Conservation (phyloP, 1,140 invertebrate species). For the Listronotus bonariensis region DNA sequence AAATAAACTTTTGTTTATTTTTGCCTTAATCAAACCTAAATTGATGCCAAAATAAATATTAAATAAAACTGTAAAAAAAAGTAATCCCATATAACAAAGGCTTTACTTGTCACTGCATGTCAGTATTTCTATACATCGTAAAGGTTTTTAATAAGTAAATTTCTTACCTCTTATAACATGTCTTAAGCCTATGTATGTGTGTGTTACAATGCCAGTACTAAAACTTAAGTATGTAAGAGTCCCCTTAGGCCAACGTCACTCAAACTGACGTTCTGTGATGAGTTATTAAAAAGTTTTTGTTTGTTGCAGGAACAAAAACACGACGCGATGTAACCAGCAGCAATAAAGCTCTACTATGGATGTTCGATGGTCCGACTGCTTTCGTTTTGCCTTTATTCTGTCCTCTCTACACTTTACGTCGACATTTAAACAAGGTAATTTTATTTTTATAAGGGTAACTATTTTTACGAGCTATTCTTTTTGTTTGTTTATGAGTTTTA, state of each 20-base stretch:
- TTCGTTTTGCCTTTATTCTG: conserved; percentile 40
- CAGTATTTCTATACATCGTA: no score
- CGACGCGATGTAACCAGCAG: conserved; percentile 46
- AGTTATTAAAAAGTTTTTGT: conserved; percentile 27
- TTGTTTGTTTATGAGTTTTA: not conserved
- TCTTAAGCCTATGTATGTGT: no score
- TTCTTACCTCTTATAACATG: no score
- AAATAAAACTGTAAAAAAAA: no score
- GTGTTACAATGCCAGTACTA: no score
- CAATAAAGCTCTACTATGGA: conserved; percentile 47
- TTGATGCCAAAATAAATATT: no score
- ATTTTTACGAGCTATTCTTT: not conserved
- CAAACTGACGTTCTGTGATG: conserved; percentile 14
- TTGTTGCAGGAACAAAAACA: conserved; percentile 41
- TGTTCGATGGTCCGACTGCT: conserved; percentile 48
- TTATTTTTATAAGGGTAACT: conserved; percentile 5
- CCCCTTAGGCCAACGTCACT: conserved; percentile 11
- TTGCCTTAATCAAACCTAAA: no score
- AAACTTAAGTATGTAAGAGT: no score
- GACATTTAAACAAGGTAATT: conserved; percentile 50
- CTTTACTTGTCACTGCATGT: no score
- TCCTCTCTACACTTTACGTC: conserved; percentile 42
- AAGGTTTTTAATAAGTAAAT: no score
- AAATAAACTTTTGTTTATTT: no score
- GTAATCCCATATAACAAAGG: no score